These are phyloP conservation scores for Himantopus leucocephalus DNA, from an alignment of 2,113 vertebrate genomes.

Conservation along the genomic window DNA sequence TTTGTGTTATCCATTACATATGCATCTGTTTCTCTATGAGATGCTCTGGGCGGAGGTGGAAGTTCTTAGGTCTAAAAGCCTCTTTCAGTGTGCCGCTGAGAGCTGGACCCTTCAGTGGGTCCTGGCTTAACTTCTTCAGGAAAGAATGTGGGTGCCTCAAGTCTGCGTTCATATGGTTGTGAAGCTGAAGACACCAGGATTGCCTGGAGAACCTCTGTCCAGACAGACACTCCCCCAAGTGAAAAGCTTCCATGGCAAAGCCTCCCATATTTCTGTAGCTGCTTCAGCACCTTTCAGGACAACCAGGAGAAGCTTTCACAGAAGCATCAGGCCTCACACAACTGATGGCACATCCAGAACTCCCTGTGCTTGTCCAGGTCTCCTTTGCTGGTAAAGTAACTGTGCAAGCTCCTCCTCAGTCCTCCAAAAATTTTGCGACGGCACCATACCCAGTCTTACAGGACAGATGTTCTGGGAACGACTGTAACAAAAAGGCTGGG, in stretches of 20 bases:
- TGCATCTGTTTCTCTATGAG: background rate
- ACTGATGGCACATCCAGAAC: background rate
- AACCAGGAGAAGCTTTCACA: background rate
- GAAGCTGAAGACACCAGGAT: background rate
- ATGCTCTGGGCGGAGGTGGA: background rate
- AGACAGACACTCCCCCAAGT: background rate
- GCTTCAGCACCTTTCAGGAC: background rate
- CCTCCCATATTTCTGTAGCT: background rate
- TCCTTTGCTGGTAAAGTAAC: background rate
- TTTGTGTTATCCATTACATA: background rate
- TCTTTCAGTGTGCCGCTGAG: background rate
- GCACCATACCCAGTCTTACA: background rate
- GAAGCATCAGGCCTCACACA: background rate
- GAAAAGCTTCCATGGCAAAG: background rate
- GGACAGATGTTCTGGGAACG: background rate
- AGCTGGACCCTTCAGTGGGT: background rate
- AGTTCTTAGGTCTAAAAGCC: background rate
- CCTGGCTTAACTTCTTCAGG: background rate
- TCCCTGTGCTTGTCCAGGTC: rapidly evolving
- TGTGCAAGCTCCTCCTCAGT: background rate
- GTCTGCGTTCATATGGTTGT: rapidly evolving
- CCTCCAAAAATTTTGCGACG: background rate
- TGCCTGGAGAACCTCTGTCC: background rate
- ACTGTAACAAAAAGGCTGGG: background rate
- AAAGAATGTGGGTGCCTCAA: background rate